Conservation (phyloP, 2,797 vertebrate species). For the Sebastes oblongus region DNA sequence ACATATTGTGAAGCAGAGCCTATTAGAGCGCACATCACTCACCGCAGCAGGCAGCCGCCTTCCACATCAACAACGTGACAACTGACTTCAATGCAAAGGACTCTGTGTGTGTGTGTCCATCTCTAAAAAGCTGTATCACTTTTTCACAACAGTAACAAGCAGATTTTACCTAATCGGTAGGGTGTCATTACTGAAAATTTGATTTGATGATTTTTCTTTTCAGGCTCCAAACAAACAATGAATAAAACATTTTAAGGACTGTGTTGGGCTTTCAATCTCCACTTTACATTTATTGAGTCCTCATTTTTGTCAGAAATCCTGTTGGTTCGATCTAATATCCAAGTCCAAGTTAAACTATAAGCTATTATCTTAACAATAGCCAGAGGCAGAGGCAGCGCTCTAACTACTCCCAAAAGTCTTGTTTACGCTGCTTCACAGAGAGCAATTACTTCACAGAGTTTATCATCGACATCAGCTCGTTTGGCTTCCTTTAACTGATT, state of each 20-base stretch:
- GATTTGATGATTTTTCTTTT: constrained; percentile 37
- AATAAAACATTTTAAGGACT: constrained; percentile 10
- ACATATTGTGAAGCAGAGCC: constrained; percentile 70
- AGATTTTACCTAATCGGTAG: constrained; percentile 27
- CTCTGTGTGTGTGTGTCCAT: constrained; percentile 5
- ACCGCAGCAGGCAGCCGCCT: constrained; percentile 55
- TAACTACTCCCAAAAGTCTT: constrained; percentile 68
- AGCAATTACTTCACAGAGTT: constrained; percentile 64
- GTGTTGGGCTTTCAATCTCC: neutral
- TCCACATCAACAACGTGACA: constrained; percentile 58
- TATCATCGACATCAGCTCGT: constrained; percentile 63
- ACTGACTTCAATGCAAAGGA: constrained; percentile 43
- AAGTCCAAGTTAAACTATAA: constrained; percentile 43
- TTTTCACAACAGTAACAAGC: constrained; percentile 21
- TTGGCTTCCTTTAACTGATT: constrained; percentile 60
- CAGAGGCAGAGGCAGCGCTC: constrained; percentile 50
- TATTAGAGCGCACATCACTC: constrained; percentile 74
- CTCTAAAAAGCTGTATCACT: neutral
- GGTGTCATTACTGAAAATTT: constrained; percentile 35
- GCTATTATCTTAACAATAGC: constrained; percentile 58
- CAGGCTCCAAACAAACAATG: constrained; percentile 2
- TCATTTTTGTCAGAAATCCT: constrained; percentile 5
- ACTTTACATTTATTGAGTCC: neutral
- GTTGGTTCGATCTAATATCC: constrained; percentile 24
- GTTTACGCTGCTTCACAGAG: constrained; percentile 57